Conservation (phyloP, 2,888 invertebrate genomes). For the Meteorus cinctellus region DNA sequence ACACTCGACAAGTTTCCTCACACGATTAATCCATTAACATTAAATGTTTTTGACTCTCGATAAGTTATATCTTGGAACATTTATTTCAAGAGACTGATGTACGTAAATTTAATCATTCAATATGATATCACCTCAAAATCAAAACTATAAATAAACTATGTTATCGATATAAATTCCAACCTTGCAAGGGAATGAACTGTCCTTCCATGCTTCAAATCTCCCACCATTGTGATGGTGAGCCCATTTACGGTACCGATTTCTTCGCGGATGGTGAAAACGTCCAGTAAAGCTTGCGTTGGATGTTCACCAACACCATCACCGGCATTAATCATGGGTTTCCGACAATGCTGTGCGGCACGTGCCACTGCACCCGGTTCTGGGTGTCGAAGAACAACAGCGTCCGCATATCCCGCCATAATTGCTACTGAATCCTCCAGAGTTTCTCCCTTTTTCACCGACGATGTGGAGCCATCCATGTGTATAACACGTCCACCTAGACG, state of each 20-base stretch:
- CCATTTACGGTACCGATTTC: constrained; percentile 99
- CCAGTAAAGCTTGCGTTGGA: constrained; percentile 97
- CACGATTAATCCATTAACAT: too few relatives aligned
- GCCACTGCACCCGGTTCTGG: constrained; percentile 93
- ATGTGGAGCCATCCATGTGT: constrained; percentile 90
- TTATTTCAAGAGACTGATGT: too few relatives aligned
- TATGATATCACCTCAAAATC: background rate
- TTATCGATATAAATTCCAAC: constrained; percentile 56
- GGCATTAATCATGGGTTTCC: constrained; percentile 96
- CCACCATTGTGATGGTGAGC: constrained; percentile 97
- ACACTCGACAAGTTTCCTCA: too few relatives aligned
- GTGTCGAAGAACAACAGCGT: constrained; percentile 95
- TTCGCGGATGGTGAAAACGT: constrained; percentile 98
- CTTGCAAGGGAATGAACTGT: constrained; percentile 98
- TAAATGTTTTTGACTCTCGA: too few relatives aligned
- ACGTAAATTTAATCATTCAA: background rate
- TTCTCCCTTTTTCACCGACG: constrained; percentile 98
- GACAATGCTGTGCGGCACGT: constrained; percentile 85
- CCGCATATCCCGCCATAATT: constrained; percentile 93
- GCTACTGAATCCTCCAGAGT: constrained; percentile 90
- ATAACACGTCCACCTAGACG: constrained; percentile 95
- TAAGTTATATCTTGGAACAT: too few relatives aligned
- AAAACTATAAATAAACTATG: too few relatives aligned
- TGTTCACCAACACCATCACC: constrained; percentile 98
- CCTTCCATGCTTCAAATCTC: constrained; percentile 97